Percentiles rank a stretch among this genome's conserved stretches.
phyloP scores from a whole-genome alignment of 2,888 invertebrate genomes.

The Monoplex corrugatus region DNA sequence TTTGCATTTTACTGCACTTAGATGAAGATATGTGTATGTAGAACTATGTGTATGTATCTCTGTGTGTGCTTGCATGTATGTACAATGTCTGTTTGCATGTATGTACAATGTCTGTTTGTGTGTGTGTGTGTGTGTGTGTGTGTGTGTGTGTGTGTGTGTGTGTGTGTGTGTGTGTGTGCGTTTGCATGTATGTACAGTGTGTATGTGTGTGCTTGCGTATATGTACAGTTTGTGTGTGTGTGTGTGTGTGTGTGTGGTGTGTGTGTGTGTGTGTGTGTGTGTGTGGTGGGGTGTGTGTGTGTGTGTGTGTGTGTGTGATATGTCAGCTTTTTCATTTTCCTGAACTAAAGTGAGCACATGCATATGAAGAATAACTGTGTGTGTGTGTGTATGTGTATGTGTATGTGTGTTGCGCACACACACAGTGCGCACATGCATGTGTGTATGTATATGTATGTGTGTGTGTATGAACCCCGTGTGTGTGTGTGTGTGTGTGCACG shows the following conservation, averaged over 20 bases:
- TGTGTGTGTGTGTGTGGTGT: conserved; percentile 21
- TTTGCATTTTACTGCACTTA: not conserved
- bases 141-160: not conserved
- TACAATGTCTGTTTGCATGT: not conserved
- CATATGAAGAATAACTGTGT: too few relatives aligned
- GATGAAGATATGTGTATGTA: conserved; percentile 15
- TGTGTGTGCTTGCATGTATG: conserved; percentile 18
- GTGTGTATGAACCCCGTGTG: not conserved
- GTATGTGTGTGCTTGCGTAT: not conserved
- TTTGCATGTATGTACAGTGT: conserved; percentile 32
- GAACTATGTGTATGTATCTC: conserved; percentile 31
- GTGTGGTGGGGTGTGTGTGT: not conserved
- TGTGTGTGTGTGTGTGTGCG: conserved; percentile 15
- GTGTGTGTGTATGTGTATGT: conserved; percentile 14
- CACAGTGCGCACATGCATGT: not conserved
- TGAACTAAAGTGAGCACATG: too few relatives aligned
- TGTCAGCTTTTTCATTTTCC: too few relatives aligned
- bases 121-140: conserved; percentile 22
- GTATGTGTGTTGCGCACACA: not conserved
- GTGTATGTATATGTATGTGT: conserved; percentile 9
- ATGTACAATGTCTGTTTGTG: not conserved
- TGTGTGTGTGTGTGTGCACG: not conserved
- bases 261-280: not conserved
- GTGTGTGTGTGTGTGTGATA: not conserved
- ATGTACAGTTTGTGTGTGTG: not conserved